phyloP scores from a whole-genome alignment of 2,113 vertebrate genomes.

The Daphoenositta chrysoptera region DNA sequence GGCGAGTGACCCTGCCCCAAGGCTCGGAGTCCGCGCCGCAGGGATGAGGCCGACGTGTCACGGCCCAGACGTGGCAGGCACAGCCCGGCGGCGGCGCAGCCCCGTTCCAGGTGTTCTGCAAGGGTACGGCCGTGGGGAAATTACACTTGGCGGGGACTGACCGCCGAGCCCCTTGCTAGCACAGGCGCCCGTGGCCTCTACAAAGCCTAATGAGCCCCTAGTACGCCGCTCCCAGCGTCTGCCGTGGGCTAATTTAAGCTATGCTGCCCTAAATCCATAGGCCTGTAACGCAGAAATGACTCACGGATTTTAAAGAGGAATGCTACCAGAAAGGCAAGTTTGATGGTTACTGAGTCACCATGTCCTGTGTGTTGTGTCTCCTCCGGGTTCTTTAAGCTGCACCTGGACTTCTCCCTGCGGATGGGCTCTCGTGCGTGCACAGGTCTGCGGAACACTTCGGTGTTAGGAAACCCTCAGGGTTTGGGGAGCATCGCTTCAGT shows the following conservation, averaged over 20 bases:
- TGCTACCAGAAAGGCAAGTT: neutral
- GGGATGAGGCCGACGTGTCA: neutral
- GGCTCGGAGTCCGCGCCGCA: neutral
- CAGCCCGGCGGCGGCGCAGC: neutral
- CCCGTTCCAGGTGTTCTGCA: neutral
- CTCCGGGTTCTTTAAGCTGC: neutral
- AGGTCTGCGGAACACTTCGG: accelerated
- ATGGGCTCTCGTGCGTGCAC: accelerated
- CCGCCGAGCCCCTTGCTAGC: neutral
- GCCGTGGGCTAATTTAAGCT: neutral
- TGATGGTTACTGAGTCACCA: neutral
- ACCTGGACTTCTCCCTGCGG: neutral
- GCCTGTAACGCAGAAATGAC: neutral
- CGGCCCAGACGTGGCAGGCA: neutral
- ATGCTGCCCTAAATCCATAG: neutral
- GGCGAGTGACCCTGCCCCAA: neutral
- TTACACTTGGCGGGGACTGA: neutral
- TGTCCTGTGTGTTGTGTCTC: neutral
- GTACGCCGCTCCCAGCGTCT: neutral
- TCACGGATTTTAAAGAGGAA: neutral
- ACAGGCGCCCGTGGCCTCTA: neutral
- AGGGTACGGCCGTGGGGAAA: neutral
- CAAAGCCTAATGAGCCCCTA: neutral
- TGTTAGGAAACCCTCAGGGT: neutral
- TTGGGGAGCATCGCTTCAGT: neutral